A percentile compares a stretch with the other conserved stretches of the same genome.
Conservation (phyloP, 1,140 invertebrate genomes). For the Drosophila ficusphila region DNA sequence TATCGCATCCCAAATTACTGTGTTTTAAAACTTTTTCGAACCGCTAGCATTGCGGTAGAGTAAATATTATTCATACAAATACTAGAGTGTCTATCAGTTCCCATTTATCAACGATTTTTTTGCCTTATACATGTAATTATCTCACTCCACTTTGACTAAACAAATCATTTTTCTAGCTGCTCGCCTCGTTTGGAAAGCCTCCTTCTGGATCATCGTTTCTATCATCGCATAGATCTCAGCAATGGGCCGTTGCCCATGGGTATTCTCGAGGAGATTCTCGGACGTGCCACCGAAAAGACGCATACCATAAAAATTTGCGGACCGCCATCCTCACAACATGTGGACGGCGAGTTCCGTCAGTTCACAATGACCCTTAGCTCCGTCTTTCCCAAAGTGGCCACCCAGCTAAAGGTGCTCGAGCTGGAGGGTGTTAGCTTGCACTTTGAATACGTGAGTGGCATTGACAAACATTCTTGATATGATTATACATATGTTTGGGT, state of each 20-base stretch:
- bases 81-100: too few relatives aligned
- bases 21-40: too few relatives aligned
- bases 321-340: constrained; percentile 70
- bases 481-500: not conserved
- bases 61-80: too few relatives aligned
- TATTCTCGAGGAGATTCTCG: constrained; percentile 84
- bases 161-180: constrained; percentile 77
- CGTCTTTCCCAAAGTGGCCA: constrained; percentile 74
- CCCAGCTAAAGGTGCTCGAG: constrained; percentile 84
- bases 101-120: too few relatives aligned
- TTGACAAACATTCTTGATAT: too few relatives aligned
- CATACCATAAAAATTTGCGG: constrained; percentile 84
- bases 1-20: not conserved
- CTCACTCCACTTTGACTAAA: not conserved
- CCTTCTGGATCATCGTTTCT: constrained; percentile 85
- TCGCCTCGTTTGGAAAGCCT: constrained; percentile 84
- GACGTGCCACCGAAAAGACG: constrained; percentile 84
- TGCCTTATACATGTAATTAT: not conserved
- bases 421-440: constrained; percentile 85
- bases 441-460: constrained; percentile 83
- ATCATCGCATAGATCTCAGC: constrained; percentile 85
- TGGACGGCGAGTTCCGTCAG: constrained; percentile 66
- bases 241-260: constrained; percentile 73
- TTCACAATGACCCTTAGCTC: constrained; percentile 66
- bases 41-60: too few relatives aligned